Percentiles rank a stretch among this genome's conserved stretches.
Evolutionary conservation across 2,113 vertebrate genomes (phyloP).

Genomic region (Cyprinodon brontotheroides): DNA sequence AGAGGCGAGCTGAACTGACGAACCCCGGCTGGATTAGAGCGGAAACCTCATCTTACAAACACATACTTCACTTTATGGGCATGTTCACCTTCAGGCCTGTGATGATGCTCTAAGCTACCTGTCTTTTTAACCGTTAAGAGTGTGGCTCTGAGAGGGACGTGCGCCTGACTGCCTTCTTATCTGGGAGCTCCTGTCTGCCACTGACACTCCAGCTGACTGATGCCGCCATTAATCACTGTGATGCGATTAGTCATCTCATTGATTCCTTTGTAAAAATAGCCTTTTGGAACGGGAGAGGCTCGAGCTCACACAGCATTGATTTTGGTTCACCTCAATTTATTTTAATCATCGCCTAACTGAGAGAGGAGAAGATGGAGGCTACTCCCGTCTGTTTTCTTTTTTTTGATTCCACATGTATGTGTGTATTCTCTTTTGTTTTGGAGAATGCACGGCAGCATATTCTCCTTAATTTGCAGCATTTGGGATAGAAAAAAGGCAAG

Average conservation of each 20-base stretch:
- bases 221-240: constrained; percentile 76
- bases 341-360: constrained; percentile 76
- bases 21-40: constrained; percentile 31
- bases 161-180: constrained; percentile 61
- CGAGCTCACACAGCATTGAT: constrained; percentile 73
- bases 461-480: constrained; percentile 26
- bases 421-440: constrained; percentile 22
- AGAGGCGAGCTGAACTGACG: constrained; percentile 3
- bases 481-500: constrained; percentile 30
- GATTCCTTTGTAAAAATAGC: constrained; percentile 71
- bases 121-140: constrained; percentile 55
- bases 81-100: constrained; percentile 45
- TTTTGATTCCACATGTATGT: constrained; percentile 15
- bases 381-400: constrained; percentile 35
- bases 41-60: constrained; percentile 32
- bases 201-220: constrained; percentile 71
- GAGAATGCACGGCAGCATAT: neutral
- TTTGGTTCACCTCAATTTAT: constrained; percentile 78
- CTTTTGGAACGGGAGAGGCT: constrained; percentile 66
- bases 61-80: constrained; percentile 37
- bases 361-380: constrained; percentile 46
- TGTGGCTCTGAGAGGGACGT: constrained; percentile 39
- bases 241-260: constrained; percentile 83
- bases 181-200: constrained; percentile 60
- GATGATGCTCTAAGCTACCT: constrained; percentile 53